Evolutionary conservation across 2,113 vertebrate species (phyloP).

Genomic region (Ginglymostoma cirratum): DNA sequence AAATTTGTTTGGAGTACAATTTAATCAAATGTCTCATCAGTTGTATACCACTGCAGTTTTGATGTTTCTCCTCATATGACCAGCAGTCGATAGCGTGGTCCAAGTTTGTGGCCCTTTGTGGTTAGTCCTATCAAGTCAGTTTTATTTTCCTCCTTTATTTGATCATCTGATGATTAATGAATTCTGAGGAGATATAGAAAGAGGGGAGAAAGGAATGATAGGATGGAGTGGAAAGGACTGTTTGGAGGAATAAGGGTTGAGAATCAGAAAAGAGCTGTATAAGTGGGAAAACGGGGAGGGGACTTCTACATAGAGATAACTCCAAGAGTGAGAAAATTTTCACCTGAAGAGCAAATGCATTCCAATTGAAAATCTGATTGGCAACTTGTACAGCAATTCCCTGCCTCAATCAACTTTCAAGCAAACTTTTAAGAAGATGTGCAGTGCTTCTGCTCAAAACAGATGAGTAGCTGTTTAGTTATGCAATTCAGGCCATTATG

Average conservation of each 20-base stretch:
- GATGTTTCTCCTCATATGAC: background rate
- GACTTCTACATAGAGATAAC: background rate
- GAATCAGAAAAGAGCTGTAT: background rate
- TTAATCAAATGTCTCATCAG: background rate
- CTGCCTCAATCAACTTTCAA: too few species aligned
- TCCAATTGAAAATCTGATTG: background rate
- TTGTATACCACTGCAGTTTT: background rate
- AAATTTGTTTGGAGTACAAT: constrained; percentile 18
- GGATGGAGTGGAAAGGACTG: background rate
- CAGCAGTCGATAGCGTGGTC: background rate
- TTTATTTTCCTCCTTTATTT: background rate
- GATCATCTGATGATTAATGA: background rate
- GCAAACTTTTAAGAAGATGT: background rate
- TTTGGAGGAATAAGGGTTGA: too few species aligned
- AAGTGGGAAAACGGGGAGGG: background rate
- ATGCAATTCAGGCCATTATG: background rate
- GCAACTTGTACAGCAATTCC: background rate
- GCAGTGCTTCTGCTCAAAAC: background rate
- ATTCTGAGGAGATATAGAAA: background rate
- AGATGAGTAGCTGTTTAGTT: background rate
- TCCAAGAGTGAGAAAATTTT: background rate
- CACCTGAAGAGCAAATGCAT: background rate
- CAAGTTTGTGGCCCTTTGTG: background rate
- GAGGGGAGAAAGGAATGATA: background rate
- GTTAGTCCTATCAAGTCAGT: background rate